phyloP scores from a whole-genome alignment of 2,888 invertebrate species.

The Entomobrya multifasciata region DNA sequence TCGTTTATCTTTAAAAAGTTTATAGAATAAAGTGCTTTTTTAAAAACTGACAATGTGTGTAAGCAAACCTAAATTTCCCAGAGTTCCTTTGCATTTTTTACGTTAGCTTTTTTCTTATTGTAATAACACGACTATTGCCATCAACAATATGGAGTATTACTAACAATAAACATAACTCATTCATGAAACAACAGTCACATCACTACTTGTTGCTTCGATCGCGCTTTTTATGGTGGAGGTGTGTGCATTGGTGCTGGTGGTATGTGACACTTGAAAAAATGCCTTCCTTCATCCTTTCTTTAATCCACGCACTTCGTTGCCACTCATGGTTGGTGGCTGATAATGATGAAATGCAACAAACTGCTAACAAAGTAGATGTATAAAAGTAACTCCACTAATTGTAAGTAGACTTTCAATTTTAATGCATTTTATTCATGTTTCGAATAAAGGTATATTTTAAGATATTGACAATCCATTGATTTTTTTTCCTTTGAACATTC shows the following conservation, averaged over 20 bases:
- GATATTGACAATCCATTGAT: no score
- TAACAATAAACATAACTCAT: background rate
- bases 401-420: no score
- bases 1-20: background rate
- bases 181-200: background rate
- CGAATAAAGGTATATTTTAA: no score
- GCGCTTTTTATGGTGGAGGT: background rate
- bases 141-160: background rate
- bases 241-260: background rate
- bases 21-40: no score
- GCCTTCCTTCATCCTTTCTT: constrained; percentile 38
- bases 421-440: no score
- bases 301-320: constrained; percentile 32
- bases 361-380: no score
- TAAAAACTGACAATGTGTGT: constrained; percentile 9
- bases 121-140: background rate
- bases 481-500: no score
- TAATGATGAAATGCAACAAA: background rate
- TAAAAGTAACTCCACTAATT: no score
- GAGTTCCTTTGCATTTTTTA: background rate
- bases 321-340: background rate
- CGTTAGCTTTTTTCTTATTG: background rate
- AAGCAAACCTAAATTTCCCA: constrained; percentile 5
- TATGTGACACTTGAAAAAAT: constrained; percentile 18
- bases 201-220: background rate